Base-by-base conservation (phyloP, 2,797 vertebrate species). In the Eutrigla gurnardus region DNA sequence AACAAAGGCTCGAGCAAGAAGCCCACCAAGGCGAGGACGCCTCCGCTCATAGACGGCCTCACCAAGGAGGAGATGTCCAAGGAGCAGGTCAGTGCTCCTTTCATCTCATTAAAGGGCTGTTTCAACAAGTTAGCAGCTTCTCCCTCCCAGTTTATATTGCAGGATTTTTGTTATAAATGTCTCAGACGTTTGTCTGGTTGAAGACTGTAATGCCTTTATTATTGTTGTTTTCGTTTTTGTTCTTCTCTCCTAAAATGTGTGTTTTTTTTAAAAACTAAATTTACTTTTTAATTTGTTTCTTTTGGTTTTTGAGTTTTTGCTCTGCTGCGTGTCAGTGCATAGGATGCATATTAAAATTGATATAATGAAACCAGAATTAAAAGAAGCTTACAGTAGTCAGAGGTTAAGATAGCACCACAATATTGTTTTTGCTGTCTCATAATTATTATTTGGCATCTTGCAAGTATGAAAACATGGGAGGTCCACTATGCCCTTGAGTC, bases 1-100 rank as follows among this genome's bases (percentile, higher is more conserved):
- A 87, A 49, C 14, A 89, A 87, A 81, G 71, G 73, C 32, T 63
- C 61, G 13, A 47, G 61, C 36, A 47, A 63, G n/a, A 63, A 63
- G 33, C 43, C 60, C n/a, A 9, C 60, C 7, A 62, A 62, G 60
- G 15, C 43, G 0, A 62, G 5, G 3, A 47, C 61, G 10, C 61
- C 61, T 45, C 36, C 45, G 3, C 61, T 63, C 32, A 63, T 63
- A 47, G 61, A 63, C 47, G 61, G 61, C 11, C 35, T 63, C 11
- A 47, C 43, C 43, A 63, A 63, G 45, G 61, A 63, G 15, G 61
- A 63, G 61, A 35, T 63, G 45, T 47, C 61, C 45, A 63, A 63
- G 45, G 61, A 63, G 61, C 61, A 63, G 61, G 61, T 63, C 5
- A 47, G 60, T 35, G 43, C 25, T 25, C 25, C 1, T 25, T 2